phyloP scores from a whole-genome alignment of 2,888 invertebrate species.

The Apamea sordens region DNA sequence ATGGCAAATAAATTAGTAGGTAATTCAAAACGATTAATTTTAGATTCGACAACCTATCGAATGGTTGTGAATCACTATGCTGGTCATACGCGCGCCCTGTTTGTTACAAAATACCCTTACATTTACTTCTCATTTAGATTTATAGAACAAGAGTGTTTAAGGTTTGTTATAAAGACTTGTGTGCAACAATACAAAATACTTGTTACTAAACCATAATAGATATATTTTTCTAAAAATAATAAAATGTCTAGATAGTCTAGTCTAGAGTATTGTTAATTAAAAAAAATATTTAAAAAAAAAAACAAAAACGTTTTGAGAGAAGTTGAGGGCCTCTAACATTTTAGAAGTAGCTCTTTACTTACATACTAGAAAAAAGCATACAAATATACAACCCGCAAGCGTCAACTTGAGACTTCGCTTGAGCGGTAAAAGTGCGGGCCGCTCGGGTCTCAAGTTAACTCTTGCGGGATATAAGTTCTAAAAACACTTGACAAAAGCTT shows the following conservation, averaged over 20 bases:
- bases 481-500: conserved; percentile 29
- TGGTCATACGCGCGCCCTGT: neutral
- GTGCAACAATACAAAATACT: conserved; percentile 34
- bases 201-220: conserved; percentile 34
- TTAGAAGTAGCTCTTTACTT: conserved; percentile 11
- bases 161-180: conserved; percentile 21
- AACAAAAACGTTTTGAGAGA: conserved; percentile 12
- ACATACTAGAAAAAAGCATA: conserved; percentile 23
- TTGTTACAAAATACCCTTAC: conserved; percentile 12
- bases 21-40: neutral
- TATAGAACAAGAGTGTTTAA: conserved; percentile 12
- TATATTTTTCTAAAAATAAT: conserved; percentile 56
- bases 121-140: neutral
- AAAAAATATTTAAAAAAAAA: conserved; percentile 16
- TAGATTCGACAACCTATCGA: neutral
- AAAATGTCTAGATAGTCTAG: conserved; percentile 9
- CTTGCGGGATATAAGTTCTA: neutral
- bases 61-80: neutral
- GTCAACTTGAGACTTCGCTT: neutral
- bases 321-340: conserved; percentile 9
- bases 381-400: neutral
- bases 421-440: no score
- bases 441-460: neutral
- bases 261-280: conserved; percentile 22
- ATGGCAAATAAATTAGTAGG: neutral